These are phyloP conservation scores for Lysandra coridon DNA, from an alignment of 2,888 invertebrate species.

Conservation along the genomic window DNA sequence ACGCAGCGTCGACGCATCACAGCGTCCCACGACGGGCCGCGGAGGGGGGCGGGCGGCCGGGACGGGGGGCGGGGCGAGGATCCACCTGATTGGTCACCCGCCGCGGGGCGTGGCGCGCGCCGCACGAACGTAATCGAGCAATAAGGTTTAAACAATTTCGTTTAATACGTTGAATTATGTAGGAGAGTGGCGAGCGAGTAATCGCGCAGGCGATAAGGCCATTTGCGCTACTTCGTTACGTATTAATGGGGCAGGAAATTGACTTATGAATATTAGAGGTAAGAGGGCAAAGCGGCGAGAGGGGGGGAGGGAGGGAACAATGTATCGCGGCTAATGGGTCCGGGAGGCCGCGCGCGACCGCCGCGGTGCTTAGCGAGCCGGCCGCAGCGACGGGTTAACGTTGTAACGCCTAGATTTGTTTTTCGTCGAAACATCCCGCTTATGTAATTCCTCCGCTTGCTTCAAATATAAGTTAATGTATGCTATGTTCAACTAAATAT, in stretches of 20 bases:
- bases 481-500: no score
- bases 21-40: constrained; percentile 52
- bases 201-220: constrained; percentile 81
- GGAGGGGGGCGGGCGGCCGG: constrained; percentile 58
- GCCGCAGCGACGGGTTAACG: background rate
- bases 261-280: constrained; percentile 81
- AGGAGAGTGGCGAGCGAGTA: constrained; percentile 79
- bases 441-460: no score
- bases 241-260: constrained; percentile 81
- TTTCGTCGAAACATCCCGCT: no score
- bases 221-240: constrained; percentile 81
- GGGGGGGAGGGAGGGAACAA: constrained; percentile 63
- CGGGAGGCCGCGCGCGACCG: background rate
- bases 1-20: constrained; percentile 57
- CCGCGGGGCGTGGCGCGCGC: constrained; percentile 74
- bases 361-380: background rate
- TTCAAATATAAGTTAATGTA: no score
- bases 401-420: background rate
- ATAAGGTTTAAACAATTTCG: constrained; percentile 82
- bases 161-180: constrained; percentile 82
- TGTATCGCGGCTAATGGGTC: constrained; percentile 7
- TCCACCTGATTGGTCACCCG: constrained; percentile 65
- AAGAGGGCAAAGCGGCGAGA: constrained; percentile 74
- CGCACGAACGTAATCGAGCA: constrained; percentile 80
- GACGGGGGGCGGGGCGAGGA: constrained; percentile 52